phyloP scores from a whole-genome alignment of 2,888 invertebrate genomes.

The Microchrysa polita region DNA sequence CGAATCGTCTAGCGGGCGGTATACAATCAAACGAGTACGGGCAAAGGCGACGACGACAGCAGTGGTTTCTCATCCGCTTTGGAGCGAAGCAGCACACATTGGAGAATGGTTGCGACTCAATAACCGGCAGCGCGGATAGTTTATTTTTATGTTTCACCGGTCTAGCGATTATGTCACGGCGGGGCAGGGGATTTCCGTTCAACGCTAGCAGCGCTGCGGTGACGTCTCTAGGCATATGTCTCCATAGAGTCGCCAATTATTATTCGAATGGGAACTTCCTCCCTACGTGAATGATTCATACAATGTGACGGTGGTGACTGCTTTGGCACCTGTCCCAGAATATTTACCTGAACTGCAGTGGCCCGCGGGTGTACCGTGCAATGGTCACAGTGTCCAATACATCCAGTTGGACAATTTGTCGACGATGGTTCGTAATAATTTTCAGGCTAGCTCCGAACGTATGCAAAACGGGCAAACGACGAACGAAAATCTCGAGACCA shows the following conservation, averaged over 20 bases:
- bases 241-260: background rate
- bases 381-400: background rate
- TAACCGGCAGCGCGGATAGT: constrained; percentile 39
- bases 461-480: background rate
- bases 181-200: background rate
- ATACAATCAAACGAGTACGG: background rate
- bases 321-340: constrained; percentile 11
- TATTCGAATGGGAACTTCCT: background rate
- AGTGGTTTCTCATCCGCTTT: background rate
- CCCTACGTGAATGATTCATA: constrained; percentile 31
- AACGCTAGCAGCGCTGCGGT: background rate
- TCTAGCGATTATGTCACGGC: background rate
- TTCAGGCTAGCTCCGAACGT: background rate
- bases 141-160: constrained; percentile 35
- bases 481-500: background rate
- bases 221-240: constrained; percentile 19
- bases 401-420: background rate
- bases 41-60: background rate
- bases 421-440: background rate
- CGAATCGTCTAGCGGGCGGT: background rate
- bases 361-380: background rate
- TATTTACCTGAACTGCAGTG: constrained; percentile 26
- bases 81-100: background rate
- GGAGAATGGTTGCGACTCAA: constrained; percentile 14
- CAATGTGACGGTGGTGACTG: background rate